Base-by-base conservation (phyloP, 2,888 invertebrate genomes). In the Epistrophella euchroma region DNA sequence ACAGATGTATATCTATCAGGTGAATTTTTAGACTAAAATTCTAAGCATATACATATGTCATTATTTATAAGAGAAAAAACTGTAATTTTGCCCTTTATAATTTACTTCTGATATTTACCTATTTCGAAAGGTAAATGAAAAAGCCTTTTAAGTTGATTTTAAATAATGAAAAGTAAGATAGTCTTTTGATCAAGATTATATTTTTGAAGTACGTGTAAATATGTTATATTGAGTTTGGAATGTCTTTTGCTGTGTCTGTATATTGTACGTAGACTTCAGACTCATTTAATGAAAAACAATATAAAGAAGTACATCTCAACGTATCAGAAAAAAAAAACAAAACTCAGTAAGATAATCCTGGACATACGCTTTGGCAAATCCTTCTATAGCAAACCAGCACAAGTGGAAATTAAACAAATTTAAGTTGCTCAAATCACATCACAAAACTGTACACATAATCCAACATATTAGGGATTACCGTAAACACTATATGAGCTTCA, bases 361-460 rank as follows among this genome's bases (percentile, higher is more conserved):
- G 5, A 15, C n/a, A 37, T 35, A 28, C 19, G 35, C 25, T 28
- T 76, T 71, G 25, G 64, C 22, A 32, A 64, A 81, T 47, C 47
- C 56, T 40, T 37, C 9, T 32, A 75, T 13, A 19, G 37, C 47
- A 66, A 71, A 11, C 52, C 25, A 19, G 64, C 73, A 73, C 68
- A 45, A 35, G 37, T 47, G 55, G 45, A 83, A 70, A 78, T 70
- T 68, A 74, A 74, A 78, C 47, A 83, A 32, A 79, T 62, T 60
- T 47, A 68, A 77, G 47, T 60, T 60, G 43, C n/a, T 58, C 50
- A 32, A 60, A 52, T 40, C 47, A 6, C 47, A 56, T 45, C 22
- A 11, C 43, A 40, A 37, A 28, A 56, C 43, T 64, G 19, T 43
- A 55, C 25, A 40, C 32, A 17, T 52, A 50, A 28, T 19, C 58